phyloP scores from a whole-genome alignment of 1,140 invertebrate genomes.

The Metopolophium dirhodum region DNA sequence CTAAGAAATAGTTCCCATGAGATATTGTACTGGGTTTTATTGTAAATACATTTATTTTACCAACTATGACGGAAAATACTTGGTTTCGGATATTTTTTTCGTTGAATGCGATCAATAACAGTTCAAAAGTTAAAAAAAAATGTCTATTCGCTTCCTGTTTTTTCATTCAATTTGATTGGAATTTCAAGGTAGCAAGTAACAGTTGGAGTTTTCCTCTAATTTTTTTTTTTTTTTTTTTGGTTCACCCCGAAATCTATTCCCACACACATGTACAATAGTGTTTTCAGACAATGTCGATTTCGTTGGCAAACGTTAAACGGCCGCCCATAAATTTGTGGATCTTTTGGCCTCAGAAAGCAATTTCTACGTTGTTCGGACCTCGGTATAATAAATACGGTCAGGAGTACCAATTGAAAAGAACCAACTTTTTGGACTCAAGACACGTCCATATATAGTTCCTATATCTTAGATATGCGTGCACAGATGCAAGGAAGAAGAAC shows the following conservation, averaged over 20 bases:
- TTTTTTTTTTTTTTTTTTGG: conserved; percentile 17
- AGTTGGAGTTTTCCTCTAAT: background rate
- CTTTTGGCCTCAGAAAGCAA: conserved; percentile 40
- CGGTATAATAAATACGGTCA: conserved; percentile 22
- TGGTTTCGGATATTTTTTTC: conserved; percentile 15
- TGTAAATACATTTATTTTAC: background rate
- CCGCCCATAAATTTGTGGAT: conserved; percentile 42
- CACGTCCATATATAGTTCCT: background rate
- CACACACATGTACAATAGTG: background rate
- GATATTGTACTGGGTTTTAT: background rate
- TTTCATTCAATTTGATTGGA: conserved; percentile 1
- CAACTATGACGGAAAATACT: background rate
- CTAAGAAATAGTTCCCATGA: background rate
- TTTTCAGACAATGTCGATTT: conserved; percentile 51
- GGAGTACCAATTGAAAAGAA: conserved; percentile 49
- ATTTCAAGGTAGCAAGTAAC: conserved; percentile 13
- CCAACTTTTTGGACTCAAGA: conserved; percentile 46
- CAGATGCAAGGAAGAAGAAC: background rate
- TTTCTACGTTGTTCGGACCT: conserved; percentile 36
- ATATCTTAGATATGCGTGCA: background rate
- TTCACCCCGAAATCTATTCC: conserved; percentile 24
- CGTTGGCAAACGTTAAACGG: conserved; percentile 54
- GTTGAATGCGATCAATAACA: conserved; percentile 10
- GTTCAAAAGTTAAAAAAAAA: conserved; percentile 17
- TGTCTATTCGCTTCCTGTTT: background rate